Base-by-base conservation (phyloP, 2,113 vertebrate genomes). In the Nesoenas mayeri region DNA sequence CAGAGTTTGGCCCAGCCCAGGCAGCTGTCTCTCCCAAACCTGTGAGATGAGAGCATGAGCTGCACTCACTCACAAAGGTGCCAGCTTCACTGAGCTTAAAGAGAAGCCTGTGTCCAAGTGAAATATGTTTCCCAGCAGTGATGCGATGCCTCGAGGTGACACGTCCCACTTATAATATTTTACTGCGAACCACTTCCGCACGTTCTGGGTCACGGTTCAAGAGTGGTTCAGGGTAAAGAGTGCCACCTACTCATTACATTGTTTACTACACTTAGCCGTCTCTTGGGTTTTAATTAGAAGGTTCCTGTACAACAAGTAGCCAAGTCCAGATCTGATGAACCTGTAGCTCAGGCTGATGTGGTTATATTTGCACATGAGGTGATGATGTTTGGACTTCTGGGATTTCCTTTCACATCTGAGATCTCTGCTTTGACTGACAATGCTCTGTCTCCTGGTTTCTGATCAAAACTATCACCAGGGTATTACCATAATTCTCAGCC, bases 211-310 rank as follows among this genome's bases (percentile, higher is more conserved):
- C 69, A 4, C 6, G 7, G 82, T 84, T 96, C 83, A 85, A 91
- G 66, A 70, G 65, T 16, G 53, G 69, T 65, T 95, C 78, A 81
- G 50, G 91, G 40, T 31, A 56, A 91, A 91, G 79, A 88, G 20
- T 92, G 85, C 74, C 93, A 96, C 73, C 70, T 79, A 56, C 67
- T 96, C 93, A 97, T 95, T 96, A 97, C 95, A 94, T 65, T 92
- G 93, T 94, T 93, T 96, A 91, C 86, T 93, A n/a, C 94, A 81
- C 62, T 47, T 34, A 69, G 44, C 26, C 32, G 67, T 42, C 74
- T 80, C 60, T 70, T 56, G 62, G 32, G 31, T 66, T 85, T 79
- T 90, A 91, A 96, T 91, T 88, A 94, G 84, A 88, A 82, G 69
- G 54, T 65, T 92, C 73, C 82, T 80, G 32, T 24, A 78, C 21